phyloP scores from a whole-genome alignment of 2,797 vertebrate genomes.

The Zalophus californianus region DNA sequence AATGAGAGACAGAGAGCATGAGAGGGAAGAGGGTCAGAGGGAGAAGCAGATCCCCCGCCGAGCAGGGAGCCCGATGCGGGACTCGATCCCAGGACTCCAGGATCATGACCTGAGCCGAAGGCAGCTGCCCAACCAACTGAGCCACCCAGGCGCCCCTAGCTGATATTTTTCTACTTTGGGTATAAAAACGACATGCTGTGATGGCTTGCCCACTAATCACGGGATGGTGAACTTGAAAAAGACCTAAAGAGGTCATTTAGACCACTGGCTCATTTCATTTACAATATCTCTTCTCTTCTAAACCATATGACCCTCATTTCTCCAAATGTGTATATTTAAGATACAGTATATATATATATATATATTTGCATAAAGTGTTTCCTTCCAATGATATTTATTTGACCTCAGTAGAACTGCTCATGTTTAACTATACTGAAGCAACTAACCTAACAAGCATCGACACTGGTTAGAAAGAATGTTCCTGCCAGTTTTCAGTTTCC shows the following conservation, averaged over 20 bases:
- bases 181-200: background rate
- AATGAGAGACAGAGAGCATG: too few relatives aligned
- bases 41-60: too few relatives aligned
- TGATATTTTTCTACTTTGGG: constrained; percentile 67
- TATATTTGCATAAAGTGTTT: background rate
- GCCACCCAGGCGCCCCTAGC: background rate
- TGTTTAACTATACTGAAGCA: constrained; percentile 55
- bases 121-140: too few relatives aligned
- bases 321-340: background rate
- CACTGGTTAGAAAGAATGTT: constrained; percentile 57
- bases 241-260: constrained; percentile 2
- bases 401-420: constrained; percentile 25
- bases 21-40: too few relatives aligned
- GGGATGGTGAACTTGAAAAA: constrained; percentile 38
- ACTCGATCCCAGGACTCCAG: too few relatives aligned
- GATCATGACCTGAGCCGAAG: too few relatives aligned
- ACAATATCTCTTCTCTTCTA: constrained; percentile 38
- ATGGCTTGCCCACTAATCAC: constrained; percentile 22
- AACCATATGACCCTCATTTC: background rate
- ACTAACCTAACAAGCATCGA: constrained; percentile 36
- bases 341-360: background rate
- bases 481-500: constrained; percentile 44
- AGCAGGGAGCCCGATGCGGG: too few relatives aligned
- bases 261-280: constrained; percentile 1
- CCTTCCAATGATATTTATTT: constrained; percentile 55